phyloP scores from a whole-genome alignment of 2,113 vertebrate genomes.

The Orycteropus afer region DNA sequence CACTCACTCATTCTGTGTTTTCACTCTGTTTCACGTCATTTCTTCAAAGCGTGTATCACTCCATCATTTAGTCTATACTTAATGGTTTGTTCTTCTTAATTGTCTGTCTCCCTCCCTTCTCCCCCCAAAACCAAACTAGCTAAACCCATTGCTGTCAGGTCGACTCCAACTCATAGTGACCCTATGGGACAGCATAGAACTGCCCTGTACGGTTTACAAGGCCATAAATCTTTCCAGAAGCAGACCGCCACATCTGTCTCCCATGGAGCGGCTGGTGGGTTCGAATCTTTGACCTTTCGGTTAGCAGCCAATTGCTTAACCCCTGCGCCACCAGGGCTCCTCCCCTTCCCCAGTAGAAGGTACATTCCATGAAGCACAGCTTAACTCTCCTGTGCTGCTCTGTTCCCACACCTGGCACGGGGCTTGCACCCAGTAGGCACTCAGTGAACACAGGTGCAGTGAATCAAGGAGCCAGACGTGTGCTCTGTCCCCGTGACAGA shows the following conservation, averaged over 20 bases:
- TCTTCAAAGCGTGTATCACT: not conserved
- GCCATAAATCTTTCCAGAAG: too few species aligned
- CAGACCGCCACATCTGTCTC: too few species aligned
- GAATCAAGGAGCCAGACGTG: not conserved
- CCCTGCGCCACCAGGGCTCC: too few species aligned
- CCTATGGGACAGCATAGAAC: too few species aligned
- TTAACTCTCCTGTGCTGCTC: not conserved
- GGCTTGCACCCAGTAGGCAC: not conserved
- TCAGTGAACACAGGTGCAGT: not conserved
- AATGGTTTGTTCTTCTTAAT: not conserved
- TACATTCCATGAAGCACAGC: not conserved
- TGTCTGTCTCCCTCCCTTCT: not conserved
- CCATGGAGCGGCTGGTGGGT: too few species aligned
- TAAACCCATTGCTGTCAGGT: too few species aligned
- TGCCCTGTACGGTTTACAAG: too few species aligned
- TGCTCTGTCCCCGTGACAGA: not conserved
- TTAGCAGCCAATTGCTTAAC: too few species aligned
- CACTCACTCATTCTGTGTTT: not conserved
- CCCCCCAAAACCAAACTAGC: too few species aligned
- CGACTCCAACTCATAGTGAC: too few species aligned
- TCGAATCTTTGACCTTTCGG: too few species aligned
- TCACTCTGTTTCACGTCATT: not conserved
- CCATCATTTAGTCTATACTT: not conserved
- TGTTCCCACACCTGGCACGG: not conserved
- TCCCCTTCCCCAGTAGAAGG: not conserved